These are phyloP conservation scores for Drosophila nigrodunni DNA, from an alignment of 1,140 invertebrate genomes.

Conservation along the genomic window DNA sequence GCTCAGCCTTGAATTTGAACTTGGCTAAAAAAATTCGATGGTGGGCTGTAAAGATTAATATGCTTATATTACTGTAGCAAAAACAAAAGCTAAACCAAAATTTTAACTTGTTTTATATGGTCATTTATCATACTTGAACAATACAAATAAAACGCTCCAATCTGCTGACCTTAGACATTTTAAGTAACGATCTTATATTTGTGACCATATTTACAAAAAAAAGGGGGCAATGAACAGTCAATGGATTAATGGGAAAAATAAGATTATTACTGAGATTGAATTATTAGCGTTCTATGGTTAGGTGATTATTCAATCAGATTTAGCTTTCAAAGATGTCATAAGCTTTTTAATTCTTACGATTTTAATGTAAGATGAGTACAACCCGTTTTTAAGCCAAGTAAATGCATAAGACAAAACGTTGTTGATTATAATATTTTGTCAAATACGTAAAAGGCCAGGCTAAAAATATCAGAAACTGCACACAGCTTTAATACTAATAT, in stretches of 20 bases:
- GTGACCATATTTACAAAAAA: conserved; percentile 6
- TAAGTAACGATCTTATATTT: background rate
- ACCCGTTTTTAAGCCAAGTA: conserved; percentile 18
- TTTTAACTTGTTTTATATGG: conserved; percentile 43
- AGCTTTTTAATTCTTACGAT: background rate
- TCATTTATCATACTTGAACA: conserved; percentile 54
- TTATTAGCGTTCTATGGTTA: too few species aligned
- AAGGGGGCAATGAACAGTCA: background rate
- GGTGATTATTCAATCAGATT: background rate
- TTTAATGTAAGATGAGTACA: conserved; percentile 7
- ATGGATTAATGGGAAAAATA: background rate
- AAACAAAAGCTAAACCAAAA: conserved; percentile 52
- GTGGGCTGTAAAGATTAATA: conserved; percentile 63
- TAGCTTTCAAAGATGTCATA: too few species aligned
- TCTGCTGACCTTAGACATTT: conserved; percentile 53
- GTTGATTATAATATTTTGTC: conserved; percentile 64
- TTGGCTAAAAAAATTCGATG: conserved; percentile 63
- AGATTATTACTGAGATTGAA: too few species aligned
- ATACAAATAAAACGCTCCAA: conserved; percentile 24
- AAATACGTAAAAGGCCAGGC: conserved; percentile 51
- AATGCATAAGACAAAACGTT: conserved; percentile 5
- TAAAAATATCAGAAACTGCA: conserved; percentile 69
- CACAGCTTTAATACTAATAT: conserved; percentile 25
- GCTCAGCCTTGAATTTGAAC: conserved; percentile 81
- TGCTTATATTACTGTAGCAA: conserved; percentile 46